Base-by-base conservation (phyloP, 2,113 vertebrate species). In the Halcyon malimbica region DNA sequence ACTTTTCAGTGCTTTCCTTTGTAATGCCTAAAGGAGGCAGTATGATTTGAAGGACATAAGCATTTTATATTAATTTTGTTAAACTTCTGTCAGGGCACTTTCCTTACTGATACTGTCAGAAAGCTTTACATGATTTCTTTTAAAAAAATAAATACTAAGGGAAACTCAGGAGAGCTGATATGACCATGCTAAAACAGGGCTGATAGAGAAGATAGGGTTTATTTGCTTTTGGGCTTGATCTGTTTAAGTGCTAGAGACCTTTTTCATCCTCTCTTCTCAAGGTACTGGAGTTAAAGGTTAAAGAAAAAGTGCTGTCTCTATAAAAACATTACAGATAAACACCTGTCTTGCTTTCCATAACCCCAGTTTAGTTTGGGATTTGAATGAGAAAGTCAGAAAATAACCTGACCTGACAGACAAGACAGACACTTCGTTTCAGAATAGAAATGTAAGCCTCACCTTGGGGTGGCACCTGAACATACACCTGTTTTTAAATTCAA, bases 11-110 rank as follows among this genome's bases (percentile, higher is more conserved):
- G 42, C 69, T 93, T 68, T 80, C 26, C 53, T 88, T 48, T 89
- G 39, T 96, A 88, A 91, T 57, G 92, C 44, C 59, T 92, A 92
- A 96, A 95, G 84, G 84, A 92, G 59, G 18, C 78, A 60, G 19
- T 83, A 48, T 81, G 53, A 94, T 88, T 78, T 93, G 95, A 89
- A 83, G 62, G 69, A 79, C n/a, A 37, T 75, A 78, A 94, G 56
- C 15, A 1, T 71, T 98, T 97, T 93, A 53, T 83, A 73, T 80
- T 95, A 25, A 90, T 97, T 97, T 94, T 92, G 57, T 88, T 67
- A 69, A 39, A 63, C 86, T 96, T 88, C 73, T 83, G 13, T 80
- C 87, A 83, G 71, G 60, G 37, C 41, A 74, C 31, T 95, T 94
- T 95, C 83, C 42, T 83, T 91, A 69, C 59, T 95, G 56, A n/a